These are phyloP conservation scores for Pseudorectes ferrugineus DNA, from an alignment of 2,113 vertebrate species.

Conservation along the genomic window DNA sequence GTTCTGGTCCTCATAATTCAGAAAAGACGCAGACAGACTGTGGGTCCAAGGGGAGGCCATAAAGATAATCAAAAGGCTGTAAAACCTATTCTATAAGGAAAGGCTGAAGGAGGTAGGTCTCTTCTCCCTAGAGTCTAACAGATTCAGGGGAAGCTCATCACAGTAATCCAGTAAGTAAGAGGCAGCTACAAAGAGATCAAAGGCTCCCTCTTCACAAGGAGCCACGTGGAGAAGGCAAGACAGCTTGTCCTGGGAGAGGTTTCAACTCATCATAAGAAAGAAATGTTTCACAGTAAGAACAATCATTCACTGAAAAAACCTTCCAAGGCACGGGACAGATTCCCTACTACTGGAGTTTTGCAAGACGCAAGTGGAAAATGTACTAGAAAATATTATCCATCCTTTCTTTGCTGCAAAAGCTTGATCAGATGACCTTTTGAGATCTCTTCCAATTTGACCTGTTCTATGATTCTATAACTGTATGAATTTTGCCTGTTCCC, in stretches of 20 bases:
- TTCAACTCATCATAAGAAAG: neutral
- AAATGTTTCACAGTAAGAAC: neutral
- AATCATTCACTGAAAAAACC: neutral
- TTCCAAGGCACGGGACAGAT: rapidly evolving
- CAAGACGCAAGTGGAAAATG: rapidly evolving
- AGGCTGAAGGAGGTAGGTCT: neutral
- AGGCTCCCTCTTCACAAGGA: neutral
- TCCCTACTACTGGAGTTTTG: neutral
- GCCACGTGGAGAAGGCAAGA: neutral
- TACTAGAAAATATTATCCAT: neutral
- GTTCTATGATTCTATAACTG: neutral
- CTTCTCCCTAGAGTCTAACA: neutral
- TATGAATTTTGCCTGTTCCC: neutral
- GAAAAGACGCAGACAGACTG: neutral
- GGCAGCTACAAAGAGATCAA: rapidly evolving
- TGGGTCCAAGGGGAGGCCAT: neutral
- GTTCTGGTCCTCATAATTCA: neutral
- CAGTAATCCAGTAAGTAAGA: neutral
- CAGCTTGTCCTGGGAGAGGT: neutral
- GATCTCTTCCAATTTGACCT: neutral
- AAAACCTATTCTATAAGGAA: neutral
- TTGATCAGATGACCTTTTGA: neutral
- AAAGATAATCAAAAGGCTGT: neutral
- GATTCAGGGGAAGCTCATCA: neutral
- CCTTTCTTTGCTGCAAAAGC: neutral